phyloP scores from a whole-genome alignment of 2,888 invertebrate genomes.

The Thalpophila matura region DNA sequence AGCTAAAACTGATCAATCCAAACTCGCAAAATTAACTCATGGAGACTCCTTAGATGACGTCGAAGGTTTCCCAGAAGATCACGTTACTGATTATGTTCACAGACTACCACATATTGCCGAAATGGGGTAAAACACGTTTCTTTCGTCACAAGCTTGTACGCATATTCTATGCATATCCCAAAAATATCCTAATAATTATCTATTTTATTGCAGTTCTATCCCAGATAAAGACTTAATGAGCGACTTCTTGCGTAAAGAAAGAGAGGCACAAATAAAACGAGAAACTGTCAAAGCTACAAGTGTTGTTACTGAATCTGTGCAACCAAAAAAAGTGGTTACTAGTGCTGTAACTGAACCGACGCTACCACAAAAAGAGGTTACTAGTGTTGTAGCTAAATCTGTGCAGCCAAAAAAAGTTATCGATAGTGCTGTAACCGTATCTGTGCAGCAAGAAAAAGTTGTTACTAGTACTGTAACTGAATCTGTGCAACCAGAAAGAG shows the following conservation, averaged over 20 bases:
- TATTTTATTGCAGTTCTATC: conserved; percentile 63
- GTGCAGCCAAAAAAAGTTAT: conserved; percentile 44
- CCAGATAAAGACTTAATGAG: conserved; percentile 77
- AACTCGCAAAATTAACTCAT: conserved; percentile 80
- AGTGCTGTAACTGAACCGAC: conserved; percentile 12
- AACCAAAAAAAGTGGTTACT: conserved; percentile 42
- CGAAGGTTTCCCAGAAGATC: conserved; percentile 89
- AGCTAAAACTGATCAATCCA: conserved; percentile 78
- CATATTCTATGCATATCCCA: not conserved
- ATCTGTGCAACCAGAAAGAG: not conserved
- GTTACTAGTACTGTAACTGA: conserved; percentile 16
- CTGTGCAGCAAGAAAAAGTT: conserved; percentile 5
- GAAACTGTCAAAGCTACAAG: conserved; percentile 66
- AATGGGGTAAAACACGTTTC: conserved; percentile 78
- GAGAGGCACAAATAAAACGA: conserved; percentile 81
- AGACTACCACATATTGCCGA: conserved; percentile 88
- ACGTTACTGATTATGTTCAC: conserved; percentile 85
- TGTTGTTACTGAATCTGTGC: conserved; percentile 20
- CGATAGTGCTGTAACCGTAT: not conserved
- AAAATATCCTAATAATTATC: conserved; percentile 16
- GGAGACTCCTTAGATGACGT: conserved; percentile 89
- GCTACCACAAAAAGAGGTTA: conserved; percentile 51
- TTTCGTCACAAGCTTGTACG: not conserved
- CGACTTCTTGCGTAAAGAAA: conserved; percentile 81
- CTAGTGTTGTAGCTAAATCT: not conserved